Base-by-base conservation (phyloP, 1,140 invertebrate species). In the Micrasema longulum region DNA sequence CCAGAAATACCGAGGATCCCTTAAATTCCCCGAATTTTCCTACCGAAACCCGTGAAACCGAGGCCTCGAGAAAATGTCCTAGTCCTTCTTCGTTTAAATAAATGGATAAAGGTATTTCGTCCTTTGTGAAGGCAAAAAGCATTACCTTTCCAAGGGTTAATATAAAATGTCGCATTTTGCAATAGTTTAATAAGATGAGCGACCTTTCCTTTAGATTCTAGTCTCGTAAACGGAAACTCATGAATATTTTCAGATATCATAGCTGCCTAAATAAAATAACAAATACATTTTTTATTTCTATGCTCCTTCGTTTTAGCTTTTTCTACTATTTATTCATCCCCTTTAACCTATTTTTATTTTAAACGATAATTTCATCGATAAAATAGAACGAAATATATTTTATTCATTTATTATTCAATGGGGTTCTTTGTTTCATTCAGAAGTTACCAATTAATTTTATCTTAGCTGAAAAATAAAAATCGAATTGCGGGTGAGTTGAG, bases 1-100 rank as follows among this genome's bases (percentile, higher is more conserved):
- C 66, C 74, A 72, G 74, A 75, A 75, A 75, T 75, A 72, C 74
- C 74, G 53, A 69, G 74, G 69, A 75, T 75, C 74, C 60, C 74
- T 75, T 72, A 65, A 75, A 72, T 68, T 57, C 69, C n/a, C 60
- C 57, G 62, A 74, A 64, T 62, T 36, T 70, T 68, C 48, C 63
- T 65, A 64, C 60, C 22, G 2, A 31, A 64, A 23, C 43, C 57
- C 55, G 20, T 38, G 47, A 43, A 67, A 36, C 69, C 52, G 67
- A 64, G 41, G 64, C 45, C 26, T 69, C 41, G 35, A 65, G 43
- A 45, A 53, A 73, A 64, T 63, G 57, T 47, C 62, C 35, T 57
- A 55, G 48, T 72, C 69, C 50, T 18, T 26, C 63, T 66, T 75
- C 74, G 60, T 72, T 70, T 75, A 75, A 75, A 68, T 75, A 72